phyloP scores from a whole-genome alignment of 1,140 invertebrate genomes.

The Zophobas morio region DNA sequence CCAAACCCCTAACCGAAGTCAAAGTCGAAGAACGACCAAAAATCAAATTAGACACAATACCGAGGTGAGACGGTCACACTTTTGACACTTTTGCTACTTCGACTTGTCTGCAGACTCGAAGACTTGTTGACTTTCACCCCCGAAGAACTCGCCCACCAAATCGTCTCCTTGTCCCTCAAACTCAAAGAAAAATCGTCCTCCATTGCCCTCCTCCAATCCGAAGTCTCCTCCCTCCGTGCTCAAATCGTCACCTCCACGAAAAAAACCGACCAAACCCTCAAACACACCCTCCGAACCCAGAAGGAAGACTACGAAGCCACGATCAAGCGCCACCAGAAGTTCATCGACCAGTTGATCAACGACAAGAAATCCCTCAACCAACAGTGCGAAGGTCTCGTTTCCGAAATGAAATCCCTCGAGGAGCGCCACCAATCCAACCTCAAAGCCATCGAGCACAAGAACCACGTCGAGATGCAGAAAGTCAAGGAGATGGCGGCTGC shows the following conservation, averaged over 20 bases:
- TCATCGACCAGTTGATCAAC: conserved; percentile 78
- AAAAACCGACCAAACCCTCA: conserved; percentile 59
- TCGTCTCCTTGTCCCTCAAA: conserved; percentile 61
- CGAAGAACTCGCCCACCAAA: conserved; percentile 59
- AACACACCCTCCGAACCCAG: conserved; percentile 70
- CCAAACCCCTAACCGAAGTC: conserved; percentile 57
- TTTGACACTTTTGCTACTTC: not conserved
- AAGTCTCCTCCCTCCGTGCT: conserved; percentile 60
- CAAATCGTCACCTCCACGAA: conserved; percentile 58
- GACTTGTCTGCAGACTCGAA: conserved; percentile 57
- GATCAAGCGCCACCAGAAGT: conserved; percentile 77
- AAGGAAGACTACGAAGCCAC: conserved; percentile 77
- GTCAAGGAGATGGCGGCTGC: conserved; percentile 76
- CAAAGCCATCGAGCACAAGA: conserved; percentile 75
- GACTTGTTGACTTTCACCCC: conserved; percentile 56
- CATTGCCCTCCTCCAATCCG: conserved; percentile 62
- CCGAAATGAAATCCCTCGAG: conserved; percentile 72
- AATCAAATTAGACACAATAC: conserved; percentile 60
- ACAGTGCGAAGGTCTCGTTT: conserved; percentile 75
- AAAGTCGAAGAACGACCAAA: conserved; percentile 54
- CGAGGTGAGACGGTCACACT: conserved; percentile 55
- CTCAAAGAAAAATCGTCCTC: conserved; percentile 65
- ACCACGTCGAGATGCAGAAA: conserved; percentile 76
- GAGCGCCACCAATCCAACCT: conserved; percentile 68
- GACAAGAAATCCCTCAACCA: conserved; percentile 79